These are phyloP conservation scores for Bursaphelenchus okinawaensis DNA, from an alignment of 2,888 invertebrate genomes.

Conservation along the genomic window DNA sequence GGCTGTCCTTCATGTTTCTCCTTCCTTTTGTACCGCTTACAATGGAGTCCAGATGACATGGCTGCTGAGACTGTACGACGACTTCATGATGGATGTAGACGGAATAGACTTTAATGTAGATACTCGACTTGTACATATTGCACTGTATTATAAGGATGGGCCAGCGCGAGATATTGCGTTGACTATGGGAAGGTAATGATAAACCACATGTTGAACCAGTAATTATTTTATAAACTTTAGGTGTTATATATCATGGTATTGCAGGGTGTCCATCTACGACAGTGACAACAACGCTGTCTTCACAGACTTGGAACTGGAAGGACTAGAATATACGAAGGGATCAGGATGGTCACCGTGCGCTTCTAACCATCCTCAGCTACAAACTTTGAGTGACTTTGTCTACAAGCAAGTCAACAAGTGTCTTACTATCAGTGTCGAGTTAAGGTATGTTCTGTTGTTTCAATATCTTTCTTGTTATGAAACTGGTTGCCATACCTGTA, in stretches of 20 bases:
- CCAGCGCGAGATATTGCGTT: constrained; percentile 45
- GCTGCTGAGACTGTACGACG: constrained; percentile 45
- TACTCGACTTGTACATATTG: constrained; percentile 33
- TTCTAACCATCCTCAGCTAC: constrained; percentile 21
- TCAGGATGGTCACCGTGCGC: constrained; percentile 45
- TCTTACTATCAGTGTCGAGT: constrained; percentile 42
- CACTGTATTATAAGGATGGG: constrained; percentile 54
- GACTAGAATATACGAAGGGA: constrained; percentile 36
- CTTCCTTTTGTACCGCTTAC: constrained; percentile 51
- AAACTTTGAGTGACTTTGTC: constrained; percentile 42
- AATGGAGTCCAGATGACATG: constrained; percentile 56
- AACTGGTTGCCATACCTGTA: too few relatives aligned
- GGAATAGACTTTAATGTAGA: neutral
- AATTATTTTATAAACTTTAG: too few relatives aligned
- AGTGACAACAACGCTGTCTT: constrained; percentile 20
- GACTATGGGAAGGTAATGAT: constrained; percentile 36
- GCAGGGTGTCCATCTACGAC: constrained; percentile 27
- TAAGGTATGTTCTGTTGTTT: constrained; percentile 32
- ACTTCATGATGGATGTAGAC: constrained; percentile 25
- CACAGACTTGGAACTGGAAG: constrained; percentile 22
- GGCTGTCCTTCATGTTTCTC: constrained; percentile 51
- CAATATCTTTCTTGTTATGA: too few relatives aligned
- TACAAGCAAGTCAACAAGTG: constrained; percentile 40
- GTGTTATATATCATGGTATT: constrained; percentile 15
- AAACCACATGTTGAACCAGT: too few relatives aligned